These are phyloP conservation scores for Gorilla gorilla DNA, from an alignment of 2,113 vertebrate species.

Conservation along the genomic window DNA sequence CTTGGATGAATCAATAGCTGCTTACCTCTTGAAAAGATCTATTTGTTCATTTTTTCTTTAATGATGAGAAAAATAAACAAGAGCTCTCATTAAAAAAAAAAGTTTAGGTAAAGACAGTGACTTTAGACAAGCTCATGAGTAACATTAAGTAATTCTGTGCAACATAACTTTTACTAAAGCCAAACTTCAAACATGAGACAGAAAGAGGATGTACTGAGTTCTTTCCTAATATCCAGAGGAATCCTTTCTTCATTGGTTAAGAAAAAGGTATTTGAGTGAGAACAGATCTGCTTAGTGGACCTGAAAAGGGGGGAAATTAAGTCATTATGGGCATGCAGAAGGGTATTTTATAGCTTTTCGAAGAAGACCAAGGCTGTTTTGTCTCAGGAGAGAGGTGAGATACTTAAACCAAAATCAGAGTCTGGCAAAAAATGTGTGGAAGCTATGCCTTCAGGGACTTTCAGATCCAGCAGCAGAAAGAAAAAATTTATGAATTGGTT, in stretches of 20 bases:
- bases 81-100: not conserved
- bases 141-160: not conserved
- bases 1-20: not conserved
- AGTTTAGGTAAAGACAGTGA: not conserved
- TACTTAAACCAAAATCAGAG: not conserved
- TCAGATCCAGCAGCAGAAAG: not conserved
- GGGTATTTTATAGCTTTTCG: not conserved
- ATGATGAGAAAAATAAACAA: not conserved
- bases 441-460: not conserved
- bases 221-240: not conserved
- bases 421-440: not conserved
- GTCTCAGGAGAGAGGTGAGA: not conserved
- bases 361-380: not conserved
- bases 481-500: not conserved
- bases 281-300: not conserved
- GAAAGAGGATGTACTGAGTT: not conserved
- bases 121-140: not conserved
- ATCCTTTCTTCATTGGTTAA: not conserved
- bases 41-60: slow-evolving; percentile 37
- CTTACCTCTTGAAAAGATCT: not conserved
- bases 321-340: not conserved
- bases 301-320: not conserved
- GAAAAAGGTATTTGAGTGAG: not conserved
- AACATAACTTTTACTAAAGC: not conserved
- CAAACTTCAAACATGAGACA: not conserved